These are phyloP conservation scores for Ascaphus truei DNA, from an alignment of 2,113 vertebrate species.

Conservation along the genomic window DNA sequence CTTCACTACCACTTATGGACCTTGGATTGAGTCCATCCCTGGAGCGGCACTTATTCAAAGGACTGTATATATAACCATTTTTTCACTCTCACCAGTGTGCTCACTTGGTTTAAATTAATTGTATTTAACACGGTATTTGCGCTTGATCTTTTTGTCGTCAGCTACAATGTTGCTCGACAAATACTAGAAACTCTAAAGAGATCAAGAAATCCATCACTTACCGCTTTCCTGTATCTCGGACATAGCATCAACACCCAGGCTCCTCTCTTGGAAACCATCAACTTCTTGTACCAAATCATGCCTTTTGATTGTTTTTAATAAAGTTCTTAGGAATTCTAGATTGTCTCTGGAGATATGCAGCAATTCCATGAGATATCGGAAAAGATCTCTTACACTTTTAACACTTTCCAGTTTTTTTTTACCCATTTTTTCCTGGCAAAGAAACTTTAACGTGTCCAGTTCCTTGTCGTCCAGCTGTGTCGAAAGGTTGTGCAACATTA, in stretches of 20 bases:
- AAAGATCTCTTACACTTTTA: constrained; percentile 43
- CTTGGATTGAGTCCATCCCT: too few species aligned
- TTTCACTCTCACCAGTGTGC: too few species aligned
- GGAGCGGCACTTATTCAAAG: too few species aligned
- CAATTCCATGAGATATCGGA: constrained; percentile 53
- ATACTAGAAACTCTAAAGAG: too few species aligned
- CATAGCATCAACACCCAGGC: accelerated
- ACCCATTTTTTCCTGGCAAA: constrained; percentile 39
- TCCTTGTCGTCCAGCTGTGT: constrained; percentile 2
- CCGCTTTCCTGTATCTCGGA: constrained; percentile 51
- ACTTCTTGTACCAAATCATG: constrained; percentile 43
- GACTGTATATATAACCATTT: too few species aligned
- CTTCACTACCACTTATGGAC: too few species aligned
- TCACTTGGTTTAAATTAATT: too few species aligned
- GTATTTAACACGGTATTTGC: too few species aligned
- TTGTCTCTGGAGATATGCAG: not conserved
- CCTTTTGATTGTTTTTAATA: constrained; percentile 34
- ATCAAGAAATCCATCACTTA: constrained; percentile 47
- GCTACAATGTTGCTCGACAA: too few species aligned
- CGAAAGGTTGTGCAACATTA: constrained; percentile 55
- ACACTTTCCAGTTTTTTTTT: constrained; percentile 51
- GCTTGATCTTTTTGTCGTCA: too few species aligned
- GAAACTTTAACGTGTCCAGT: constrained; percentile 53
- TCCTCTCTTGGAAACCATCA: constrained; percentile 15
- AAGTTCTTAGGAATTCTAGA: not conserved